A percentile compares a stretch with the other conserved stretches of the same genome.
phyloP scores from a whole-genome alignment of 2,797 vertebrate species.

The Benthosema pterotum region DNA sequence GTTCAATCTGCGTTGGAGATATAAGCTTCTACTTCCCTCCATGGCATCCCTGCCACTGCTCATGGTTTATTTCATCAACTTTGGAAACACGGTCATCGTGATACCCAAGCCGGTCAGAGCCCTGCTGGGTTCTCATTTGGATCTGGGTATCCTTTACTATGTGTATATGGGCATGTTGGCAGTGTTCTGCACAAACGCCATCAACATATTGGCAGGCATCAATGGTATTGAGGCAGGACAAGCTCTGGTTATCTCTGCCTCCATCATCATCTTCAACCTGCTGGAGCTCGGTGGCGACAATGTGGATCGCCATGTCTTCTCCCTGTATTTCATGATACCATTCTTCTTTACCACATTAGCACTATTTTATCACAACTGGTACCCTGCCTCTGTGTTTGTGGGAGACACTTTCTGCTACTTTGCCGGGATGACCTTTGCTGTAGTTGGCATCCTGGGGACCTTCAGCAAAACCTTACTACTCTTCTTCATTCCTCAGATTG shows the following conservation, averaged over 20 bases:
- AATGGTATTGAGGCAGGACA: conserved; percentile 98
- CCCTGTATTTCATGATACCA: conserved; percentile 98
- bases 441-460: conserved; percentile 97
- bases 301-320: conserved; percentile 93
- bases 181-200: conserved; percentile 98
- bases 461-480: conserved; percentile 99
- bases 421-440: conserved; percentile 98
- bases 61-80: conserved; percentile 98
- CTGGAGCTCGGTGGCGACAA: conserved; percentile 94
- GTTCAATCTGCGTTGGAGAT: conserved; percentile 94
- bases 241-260: conserved; percentile 93
- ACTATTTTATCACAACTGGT: conserved; percentile 98
- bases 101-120: conserved; percentile 94
- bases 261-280: conserved; percentile 94
- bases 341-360: conserved; percentile 98
- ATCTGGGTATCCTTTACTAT: conserved; percentile 95
- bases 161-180: conserved; percentile 98
- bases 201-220: conserved; percentile 98
- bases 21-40: conserved; percentile 95
- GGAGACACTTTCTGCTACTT: conserved; percentile 99
- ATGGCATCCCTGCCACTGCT: conserved; percentile 95
- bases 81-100: conserved; percentile 95
- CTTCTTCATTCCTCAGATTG: conserved; percentile 97
- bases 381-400: conserved; percentile 93
- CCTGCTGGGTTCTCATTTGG: conserved; percentile 90